Evolutionary conservation across 92 coral and sea anemone species (phyloP).

Genomic region (Parazoanthus swiftii): DNA sequence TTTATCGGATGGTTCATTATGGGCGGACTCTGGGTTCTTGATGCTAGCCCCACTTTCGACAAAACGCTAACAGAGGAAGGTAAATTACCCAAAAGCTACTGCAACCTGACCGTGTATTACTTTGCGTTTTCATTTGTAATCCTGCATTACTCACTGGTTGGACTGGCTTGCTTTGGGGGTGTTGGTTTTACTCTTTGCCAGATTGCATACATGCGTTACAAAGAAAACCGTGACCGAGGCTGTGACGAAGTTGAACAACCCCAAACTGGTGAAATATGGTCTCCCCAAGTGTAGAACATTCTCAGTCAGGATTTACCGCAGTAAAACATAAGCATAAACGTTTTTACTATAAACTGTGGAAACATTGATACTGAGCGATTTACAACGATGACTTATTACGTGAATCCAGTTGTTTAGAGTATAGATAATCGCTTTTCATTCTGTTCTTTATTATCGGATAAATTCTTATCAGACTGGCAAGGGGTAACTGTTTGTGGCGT

Average conservation of each 20-base stretch:
- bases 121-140: neutral
- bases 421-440: no score
- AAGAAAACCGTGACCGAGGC: neutral
- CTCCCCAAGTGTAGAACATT: neutral
- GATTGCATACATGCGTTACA: neutral
- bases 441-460: no score
- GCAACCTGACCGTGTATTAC: neutral
- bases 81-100: neutral
- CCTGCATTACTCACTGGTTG: neutral
- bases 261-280: neutral
- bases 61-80: neutral
- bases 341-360: no score
- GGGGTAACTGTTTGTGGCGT: no score
- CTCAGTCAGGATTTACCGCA: neutral
- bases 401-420: no score
- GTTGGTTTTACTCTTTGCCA: neutral
- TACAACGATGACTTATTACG: no score
- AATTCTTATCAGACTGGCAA: no score
- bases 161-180: neutral
- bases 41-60: neutral
- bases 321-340: no score
- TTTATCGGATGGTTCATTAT: neutral
- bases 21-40: neutral
- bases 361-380: no score
- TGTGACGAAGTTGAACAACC: neutral